phyloP scores from a whole-genome alignment of 2,797 vertebrate genomes.

The Molossus molossus region DNA sequence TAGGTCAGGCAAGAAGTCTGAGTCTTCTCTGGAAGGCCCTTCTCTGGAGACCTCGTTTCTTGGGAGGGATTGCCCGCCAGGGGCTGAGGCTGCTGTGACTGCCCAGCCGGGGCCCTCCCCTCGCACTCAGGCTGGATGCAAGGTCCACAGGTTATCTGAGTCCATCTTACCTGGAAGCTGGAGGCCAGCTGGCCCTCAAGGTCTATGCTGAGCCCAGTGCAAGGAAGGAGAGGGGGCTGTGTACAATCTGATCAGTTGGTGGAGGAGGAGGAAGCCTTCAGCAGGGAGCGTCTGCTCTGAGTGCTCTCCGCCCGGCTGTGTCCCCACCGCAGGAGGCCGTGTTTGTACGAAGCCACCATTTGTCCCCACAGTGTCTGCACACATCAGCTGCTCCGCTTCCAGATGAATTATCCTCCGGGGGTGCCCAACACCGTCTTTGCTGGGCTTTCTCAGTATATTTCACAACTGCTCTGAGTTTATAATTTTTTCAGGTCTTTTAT shows the following conservation, averaged over 20 bases:
- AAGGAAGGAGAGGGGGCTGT: neutral
- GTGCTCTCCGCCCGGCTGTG: accelerated
- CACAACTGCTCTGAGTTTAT: slow-evolving; percentile 81
- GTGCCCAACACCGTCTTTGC: neutral
- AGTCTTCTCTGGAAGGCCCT: neutral
- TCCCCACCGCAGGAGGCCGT: neutral
- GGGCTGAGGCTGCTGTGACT: neutral
- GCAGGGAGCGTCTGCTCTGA: too few relatives aligned
- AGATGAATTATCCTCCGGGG: slow-evolving; percentile 53
- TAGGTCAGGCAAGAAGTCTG: neutral
- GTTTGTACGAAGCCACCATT: neutral
- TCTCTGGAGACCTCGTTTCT: neutral
- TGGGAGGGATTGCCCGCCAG: neutral
- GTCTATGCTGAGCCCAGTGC: neutral
- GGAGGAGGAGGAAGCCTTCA: accelerated
- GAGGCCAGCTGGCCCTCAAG: neutral
- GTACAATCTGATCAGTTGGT: accelerated
- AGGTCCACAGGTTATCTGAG: neutral
- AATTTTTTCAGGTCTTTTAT: slow-evolving; percentile 77
- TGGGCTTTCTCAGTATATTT: slow-evolving; percentile 80
- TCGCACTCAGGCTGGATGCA: accelerated
- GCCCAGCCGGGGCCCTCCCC: neutral
- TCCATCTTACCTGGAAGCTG: neutral
- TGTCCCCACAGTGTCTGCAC: neutral
- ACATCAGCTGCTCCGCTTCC: accelerated